Conservation (phyloP, 2,888 invertebrate species). For the Coecobrya sp. region DNA sequence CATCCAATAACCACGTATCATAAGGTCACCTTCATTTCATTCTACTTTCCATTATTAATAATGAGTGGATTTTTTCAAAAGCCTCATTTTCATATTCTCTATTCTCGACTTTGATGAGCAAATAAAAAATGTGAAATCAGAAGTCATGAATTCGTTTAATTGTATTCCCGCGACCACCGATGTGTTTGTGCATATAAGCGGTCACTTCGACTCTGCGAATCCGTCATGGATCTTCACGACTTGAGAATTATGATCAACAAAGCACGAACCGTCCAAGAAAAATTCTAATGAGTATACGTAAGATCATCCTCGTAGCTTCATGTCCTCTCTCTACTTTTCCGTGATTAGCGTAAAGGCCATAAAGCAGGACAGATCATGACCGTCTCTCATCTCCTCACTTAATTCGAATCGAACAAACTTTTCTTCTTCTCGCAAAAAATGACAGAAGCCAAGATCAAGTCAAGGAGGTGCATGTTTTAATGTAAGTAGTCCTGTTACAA, state of each 20-base stretch:
- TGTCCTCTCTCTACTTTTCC: constrained; percentile 34
- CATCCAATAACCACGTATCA: neutral
- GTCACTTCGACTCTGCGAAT: neutral
- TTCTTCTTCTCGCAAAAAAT: constrained; percentile 1
- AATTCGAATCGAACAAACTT: constrained; percentile 11
- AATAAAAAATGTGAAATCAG: constrained; percentile 18
- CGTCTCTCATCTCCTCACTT: neutral
- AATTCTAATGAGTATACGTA: neutral
- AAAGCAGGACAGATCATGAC: constrained; percentile 13
- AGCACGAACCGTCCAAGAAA: neutral
- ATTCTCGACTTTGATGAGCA: neutral
- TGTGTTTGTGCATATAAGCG: neutral
- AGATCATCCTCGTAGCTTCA: neutral
- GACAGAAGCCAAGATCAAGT: constrained; percentile 33
- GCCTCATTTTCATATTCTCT: neutral
- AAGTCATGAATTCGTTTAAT: constrained; percentile 37
- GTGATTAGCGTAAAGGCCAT: constrained; percentile 39
- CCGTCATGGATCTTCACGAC: neutral
- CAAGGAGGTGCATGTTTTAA: neutral
- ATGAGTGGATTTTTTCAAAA: neutral
- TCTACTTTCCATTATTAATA: neutral
- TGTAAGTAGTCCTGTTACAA: constrained; percentile 26
- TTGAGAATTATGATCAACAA: constrained; percentile 33
- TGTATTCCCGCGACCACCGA: constrained; percentile 38
- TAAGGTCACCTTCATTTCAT: constrained; percentile 30